Conservation (phyloP, 2,113 vertebrate species). For the Rhagologus leucostigma region DNA sequence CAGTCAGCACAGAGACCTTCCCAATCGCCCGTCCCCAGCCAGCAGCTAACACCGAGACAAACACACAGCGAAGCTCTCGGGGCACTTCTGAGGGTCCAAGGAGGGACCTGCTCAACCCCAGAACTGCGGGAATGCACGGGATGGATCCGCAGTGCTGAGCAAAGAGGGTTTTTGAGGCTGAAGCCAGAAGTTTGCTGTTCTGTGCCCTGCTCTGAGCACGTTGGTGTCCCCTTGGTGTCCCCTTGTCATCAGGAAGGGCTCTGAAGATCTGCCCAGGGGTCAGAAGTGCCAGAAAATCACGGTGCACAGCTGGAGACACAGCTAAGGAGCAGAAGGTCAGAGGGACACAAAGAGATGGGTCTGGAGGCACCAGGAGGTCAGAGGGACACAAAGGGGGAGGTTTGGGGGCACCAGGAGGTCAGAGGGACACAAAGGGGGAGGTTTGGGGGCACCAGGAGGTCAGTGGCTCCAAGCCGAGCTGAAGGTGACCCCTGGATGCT, state of each 20-base stretch:
- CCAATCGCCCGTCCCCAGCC: background rate
- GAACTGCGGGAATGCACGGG: accelerated
- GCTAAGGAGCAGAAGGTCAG: background rate
- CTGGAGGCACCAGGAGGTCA: background rate
- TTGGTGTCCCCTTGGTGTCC: background rate
- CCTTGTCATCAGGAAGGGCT: accelerated
- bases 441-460: background rate
- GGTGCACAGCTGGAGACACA: background rate
- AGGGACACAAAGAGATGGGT: background rate
- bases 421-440: background rate
- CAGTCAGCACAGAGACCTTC: background rate
- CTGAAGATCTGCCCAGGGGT: background rate
- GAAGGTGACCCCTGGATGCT: background rate
- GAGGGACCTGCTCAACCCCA: background rate
- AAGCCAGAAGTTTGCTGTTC: background rate
- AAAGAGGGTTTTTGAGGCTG: background rate
- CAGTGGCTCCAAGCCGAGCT: background rate
- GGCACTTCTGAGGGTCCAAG: accelerated
- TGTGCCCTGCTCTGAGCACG: background rate
- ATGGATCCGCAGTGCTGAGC: background rate
- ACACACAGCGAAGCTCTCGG: accelerated
- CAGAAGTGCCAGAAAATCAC: background rate
- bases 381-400: background rate
- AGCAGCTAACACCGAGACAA: background rate
- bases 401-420: background rate